Conservation (phyloP, 2,888 invertebrate species). For the Trichopoda pennipes region DNA sequence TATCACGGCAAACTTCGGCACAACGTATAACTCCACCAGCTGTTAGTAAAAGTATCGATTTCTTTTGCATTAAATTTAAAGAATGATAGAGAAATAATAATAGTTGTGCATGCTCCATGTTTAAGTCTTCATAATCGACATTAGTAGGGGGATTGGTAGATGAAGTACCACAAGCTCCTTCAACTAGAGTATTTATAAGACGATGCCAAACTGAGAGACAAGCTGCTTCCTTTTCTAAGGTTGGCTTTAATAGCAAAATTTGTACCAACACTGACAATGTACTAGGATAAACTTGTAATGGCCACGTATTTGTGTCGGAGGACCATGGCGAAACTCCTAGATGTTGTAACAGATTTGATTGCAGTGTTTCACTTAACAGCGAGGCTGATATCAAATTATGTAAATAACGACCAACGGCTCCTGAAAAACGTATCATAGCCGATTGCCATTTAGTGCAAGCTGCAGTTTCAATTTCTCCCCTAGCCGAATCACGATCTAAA, state of each 20-base stretch:
- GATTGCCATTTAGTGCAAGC: conserved; percentile 80
- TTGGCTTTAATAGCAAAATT: conserved; percentile 89
- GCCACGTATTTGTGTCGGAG: conserved; percentile 87
- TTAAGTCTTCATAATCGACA: conserved; percentile 86
- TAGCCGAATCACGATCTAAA: conserved; percentile 92
- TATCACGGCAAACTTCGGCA: conserved; percentile 84
- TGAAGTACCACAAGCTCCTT: conserved; percentile 85
- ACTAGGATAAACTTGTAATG: conserved; percentile 89
- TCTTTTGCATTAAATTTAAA: conserved; percentile 97
- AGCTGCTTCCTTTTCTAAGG: conserved; percentile 92
- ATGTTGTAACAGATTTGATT: conserved; percentile 87
- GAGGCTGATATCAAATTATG: conserved; percentile 88
- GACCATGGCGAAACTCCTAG: conserved; percentile 89
- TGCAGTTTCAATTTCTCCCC: conserved; percentile 85
- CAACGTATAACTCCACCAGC: conserved; percentile 88
- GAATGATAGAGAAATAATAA: conserved; percentile 96
- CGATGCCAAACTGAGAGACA: conserved; percentile 96
- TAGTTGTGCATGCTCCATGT: conserved; percentile 97
- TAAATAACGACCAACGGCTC: conserved; percentile 80
- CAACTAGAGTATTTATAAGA: conserved; percentile 92
- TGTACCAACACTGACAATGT: conserved; percentile 92
- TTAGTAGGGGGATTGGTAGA: conserved; percentile 74
- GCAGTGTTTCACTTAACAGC: conserved; percentile 85
- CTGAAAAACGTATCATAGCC: conserved; percentile 80
- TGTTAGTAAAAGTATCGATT: conserved; percentile 92